Conservation (phyloP, 2,888 invertebrate species). For the Pimpla rufipes region DNA sequence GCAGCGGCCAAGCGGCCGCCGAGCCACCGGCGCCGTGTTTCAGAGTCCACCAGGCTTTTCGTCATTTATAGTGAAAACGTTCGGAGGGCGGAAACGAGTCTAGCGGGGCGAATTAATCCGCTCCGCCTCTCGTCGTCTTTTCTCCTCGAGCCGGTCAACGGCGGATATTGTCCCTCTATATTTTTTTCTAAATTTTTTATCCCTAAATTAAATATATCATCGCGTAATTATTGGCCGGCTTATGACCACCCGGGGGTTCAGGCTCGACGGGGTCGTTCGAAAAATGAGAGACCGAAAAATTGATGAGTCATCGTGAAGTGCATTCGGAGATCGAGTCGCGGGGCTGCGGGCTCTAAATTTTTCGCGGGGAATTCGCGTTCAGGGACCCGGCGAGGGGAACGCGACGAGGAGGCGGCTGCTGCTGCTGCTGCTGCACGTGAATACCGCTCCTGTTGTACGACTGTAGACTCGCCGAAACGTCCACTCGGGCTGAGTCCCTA, state of each 20-base stretch:
- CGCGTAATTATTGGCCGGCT: conserved; percentile 1
- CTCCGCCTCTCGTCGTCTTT: conserved; percentile 26
- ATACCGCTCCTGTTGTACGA: conserved; percentile 56
- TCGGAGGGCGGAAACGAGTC: conserved; percentile 45
- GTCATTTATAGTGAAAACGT: conserved; percentile 62
- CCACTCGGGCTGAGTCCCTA: conserved; percentile 69
- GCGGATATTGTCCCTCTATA: not conserved
- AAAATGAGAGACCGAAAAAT: conserved; percentile 1
- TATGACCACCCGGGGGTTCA: not conserved
- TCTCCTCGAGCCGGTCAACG: not conserved
- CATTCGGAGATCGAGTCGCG: conserved; percentile 6
- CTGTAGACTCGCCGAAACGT: conserved; percentile 73
- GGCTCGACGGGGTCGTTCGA: not conserved
- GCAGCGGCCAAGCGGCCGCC: conserved; percentile 50
- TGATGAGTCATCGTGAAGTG: conserved; percentile 20
- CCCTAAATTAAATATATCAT: conserved; percentile 24
- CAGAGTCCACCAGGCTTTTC: conserved; percentile 46
- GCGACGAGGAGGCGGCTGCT: not conserved
- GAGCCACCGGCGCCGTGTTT: conserved; percentile 40
- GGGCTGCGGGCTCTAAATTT: not conserved
- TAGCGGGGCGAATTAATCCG: conserved; percentile 55
- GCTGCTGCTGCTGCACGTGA: not conserved
- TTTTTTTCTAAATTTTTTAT: conserved; percentile 29
- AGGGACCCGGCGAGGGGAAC: not conserved
- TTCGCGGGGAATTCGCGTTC: conserved; percentile 7